phyloP scores from a whole-genome alignment of 1,140 invertebrate genomes.

The Drosophila oshimai region DNA sequence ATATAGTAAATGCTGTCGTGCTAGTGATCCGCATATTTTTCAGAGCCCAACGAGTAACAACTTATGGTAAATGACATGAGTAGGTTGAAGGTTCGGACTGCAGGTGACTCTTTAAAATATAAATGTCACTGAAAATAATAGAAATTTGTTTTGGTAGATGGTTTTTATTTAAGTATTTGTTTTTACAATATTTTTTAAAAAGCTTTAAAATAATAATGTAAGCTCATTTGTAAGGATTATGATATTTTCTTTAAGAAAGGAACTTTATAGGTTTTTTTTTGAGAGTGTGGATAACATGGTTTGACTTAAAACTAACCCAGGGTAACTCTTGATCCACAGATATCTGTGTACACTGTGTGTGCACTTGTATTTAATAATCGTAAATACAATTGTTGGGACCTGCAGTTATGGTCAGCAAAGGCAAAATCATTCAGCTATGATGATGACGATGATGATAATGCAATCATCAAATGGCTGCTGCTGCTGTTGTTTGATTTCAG shows the following conservation, averaged over 20 bases:
- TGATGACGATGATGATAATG: conserved; percentile 47
- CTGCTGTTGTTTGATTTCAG: conserved; percentile 23
- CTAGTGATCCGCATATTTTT: conserved; percentile 18
- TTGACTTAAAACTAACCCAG: not conserved
- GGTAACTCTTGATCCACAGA: not conserved
- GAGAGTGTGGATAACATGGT: too few relatives aligned
- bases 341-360: not conserved
- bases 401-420: conserved; percentile 40
- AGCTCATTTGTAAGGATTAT: too few relatives aligned
- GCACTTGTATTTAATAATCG: conserved; percentile 25
- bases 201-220: too few relatives aligned
- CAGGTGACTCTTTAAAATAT: not conserved
- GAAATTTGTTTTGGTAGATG: not conserved
- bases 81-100: not conserved
- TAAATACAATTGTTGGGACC: conserved; percentile 1
- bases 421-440: conserved; percentile 56
- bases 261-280: too few relatives aligned
- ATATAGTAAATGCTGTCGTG: not conserved
- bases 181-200: too few relatives aligned
- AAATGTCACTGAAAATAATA: not conserved
- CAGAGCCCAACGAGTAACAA: conserved; percentile 11
- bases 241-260: too few relatives aligned
- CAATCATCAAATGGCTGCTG: conserved; percentile 27
- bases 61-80: not conserved
- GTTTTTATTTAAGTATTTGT: not conserved